phyloP scores from a whole-genome alignment of 1,140 invertebrate genomes.

The Bilobella aurantiaca region DNA sequence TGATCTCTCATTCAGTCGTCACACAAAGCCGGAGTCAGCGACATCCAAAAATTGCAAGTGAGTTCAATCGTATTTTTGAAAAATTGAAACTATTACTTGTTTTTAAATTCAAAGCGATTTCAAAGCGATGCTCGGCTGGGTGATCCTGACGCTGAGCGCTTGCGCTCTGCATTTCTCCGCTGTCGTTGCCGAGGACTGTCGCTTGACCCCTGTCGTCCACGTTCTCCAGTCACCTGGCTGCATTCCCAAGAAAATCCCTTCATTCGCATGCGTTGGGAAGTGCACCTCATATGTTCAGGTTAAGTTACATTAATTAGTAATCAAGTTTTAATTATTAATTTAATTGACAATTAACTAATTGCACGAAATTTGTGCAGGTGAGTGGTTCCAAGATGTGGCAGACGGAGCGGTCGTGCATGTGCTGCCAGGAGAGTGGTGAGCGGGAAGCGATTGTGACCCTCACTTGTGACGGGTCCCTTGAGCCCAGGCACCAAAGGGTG shows the following conservation, averaged over 20 bases:
- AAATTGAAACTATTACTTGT: too few relatives aligned
- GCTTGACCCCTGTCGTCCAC: slow-evolving; percentile 82
- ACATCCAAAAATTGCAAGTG: too few relatives aligned
- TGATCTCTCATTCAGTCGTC: too few relatives aligned
- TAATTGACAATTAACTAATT: too few relatives aligned
- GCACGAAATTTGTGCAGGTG: slow-evolving; percentile 38
- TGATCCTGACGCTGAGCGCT: too few relatives aligned
- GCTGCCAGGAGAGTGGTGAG: slow-evolving; percentile 86
- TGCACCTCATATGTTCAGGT: slow-evolving; percentile 88
- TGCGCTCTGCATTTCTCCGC: too few relatives aligned
- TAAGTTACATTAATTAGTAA: too few relatives aligned
- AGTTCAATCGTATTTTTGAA: too few relatives aligned
- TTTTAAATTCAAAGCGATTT: too few relatives aligned
- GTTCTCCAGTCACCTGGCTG: slow-evolving; percentile 83
- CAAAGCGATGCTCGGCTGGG: too few relatives aligned
- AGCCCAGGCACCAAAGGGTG: slow-evolving; percentile 74
- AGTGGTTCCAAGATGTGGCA: slow-evolving; percentile 94
- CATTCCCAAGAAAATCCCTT: slow-evolving; percentile 82
- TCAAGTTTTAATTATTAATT: too few relatives aligned
- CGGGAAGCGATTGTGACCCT: slow-evolving; percentile 76
- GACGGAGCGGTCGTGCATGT: slow-evolving; percentile 88
- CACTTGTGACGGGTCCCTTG: slow-evolving; percentile 71
- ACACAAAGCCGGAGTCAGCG: too few relatives aligned
- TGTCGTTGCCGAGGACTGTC: slow-evolving; percentile 70
- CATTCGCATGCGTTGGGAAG: slow-evolving; percentile 79